Base-by-base conservation (phyloP, 2,113 vertebrate genomes). In the Melanotaenia duboulayi region DNA sequence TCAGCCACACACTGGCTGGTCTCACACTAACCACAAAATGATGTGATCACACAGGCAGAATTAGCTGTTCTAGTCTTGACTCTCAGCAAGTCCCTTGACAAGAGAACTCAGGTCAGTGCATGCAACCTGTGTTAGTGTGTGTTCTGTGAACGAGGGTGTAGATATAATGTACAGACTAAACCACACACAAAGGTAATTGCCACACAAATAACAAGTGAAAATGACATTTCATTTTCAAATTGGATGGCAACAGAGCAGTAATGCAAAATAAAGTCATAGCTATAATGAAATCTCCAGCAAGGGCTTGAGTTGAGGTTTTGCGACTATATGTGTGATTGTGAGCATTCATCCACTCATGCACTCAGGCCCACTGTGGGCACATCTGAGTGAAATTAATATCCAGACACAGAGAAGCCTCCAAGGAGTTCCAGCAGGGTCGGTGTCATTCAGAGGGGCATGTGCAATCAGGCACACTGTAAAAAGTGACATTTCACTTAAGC, bases 401-500 rank as follows among this genome's bases (percentile, higher is more conserved):
- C 32, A 51, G 19, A 37, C 63, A 55, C 42, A 23, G 59, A 78
- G 74, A 82, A 75, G 69, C 55, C 84, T 70, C 82, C 23, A 0
- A 75, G 74, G 87, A 73, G 22, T 72, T 76, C 59, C 2, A 61
- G 23, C 71, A 40, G 2, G 65, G 68, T 67, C 35, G 16, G 51
- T 75, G 76, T 84, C 83, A 63, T 66, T 82, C 44, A 9, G 65
- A 60, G 67, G 71, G 58, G 35, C 58, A 69, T 61, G 46, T 44
- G 75, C 76, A 80, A 82, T 85, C 80, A 81, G 22, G 49, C 52
- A 48, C 75, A 54, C 56, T 84, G 82, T 83, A 82, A 80, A 78
- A 86, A 84, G 57, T 77, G 86, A 86, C 86, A 90, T 88, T 89
- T 89, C 84, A 80, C 78, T 88, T 86, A 87, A 86, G 78, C 85